Conservation (phyloP, 2,888 invertebrate genomes). For the Diarsia mendica region DNA sequence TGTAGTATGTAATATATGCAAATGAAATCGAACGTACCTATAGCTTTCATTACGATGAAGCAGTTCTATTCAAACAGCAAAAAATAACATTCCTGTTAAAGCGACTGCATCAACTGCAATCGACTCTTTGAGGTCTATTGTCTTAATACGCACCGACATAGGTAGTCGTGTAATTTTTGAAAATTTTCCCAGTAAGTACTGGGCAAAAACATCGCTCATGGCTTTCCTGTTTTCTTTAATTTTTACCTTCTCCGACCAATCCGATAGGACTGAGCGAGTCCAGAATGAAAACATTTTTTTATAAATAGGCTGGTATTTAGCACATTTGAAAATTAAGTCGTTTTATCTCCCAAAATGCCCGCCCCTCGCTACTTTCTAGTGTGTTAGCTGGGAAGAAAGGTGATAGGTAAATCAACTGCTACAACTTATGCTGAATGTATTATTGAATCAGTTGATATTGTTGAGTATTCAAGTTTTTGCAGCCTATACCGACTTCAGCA, state of each 20-base stretch:
- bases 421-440: too few relatives aligned
- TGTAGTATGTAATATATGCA: conserved; percentile 51
- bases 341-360: not conserved
- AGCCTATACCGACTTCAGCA: too few relatives aligned
- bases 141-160: not conserved
- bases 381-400: not conserved
- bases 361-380: not conserved
- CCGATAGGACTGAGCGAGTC: not conserved
- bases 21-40: conserved; percentile 68
- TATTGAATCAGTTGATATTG: too few relatives aligned
- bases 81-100: conserved; percentile 36
- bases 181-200: not conserved
- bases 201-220: not conserved
- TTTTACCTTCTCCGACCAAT: not conserved
- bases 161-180: not conserved
- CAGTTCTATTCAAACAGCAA: conserved; percentile 52
- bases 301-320: too few relatives aligned
- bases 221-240: not conserved
- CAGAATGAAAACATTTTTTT: not conserved
- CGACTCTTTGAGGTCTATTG: conserved; percentile 21
- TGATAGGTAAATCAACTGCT: too few relatives aligned
- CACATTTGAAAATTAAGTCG: too few relatives aligned
- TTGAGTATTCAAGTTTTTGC: too few relatives aligned
- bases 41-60: conserved; percentile 66
- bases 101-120: conserved; percentile 22